Evolutionary conservation across 2,113 vertebrate species (phyloP).

Genomic region (Cyrtonyx montezumae): DNA sequence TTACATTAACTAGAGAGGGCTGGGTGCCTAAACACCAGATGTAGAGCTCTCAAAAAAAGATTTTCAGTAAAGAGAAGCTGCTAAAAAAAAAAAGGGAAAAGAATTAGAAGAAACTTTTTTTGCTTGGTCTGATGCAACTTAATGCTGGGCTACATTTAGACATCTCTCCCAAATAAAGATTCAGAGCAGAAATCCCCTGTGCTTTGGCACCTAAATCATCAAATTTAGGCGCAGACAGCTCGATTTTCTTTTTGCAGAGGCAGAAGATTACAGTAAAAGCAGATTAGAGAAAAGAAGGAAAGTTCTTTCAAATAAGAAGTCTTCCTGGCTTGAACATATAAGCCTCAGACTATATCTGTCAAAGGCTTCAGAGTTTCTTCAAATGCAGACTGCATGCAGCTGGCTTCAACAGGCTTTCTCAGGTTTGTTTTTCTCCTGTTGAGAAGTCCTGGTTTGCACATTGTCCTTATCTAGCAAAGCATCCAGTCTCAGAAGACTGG

Average conservation of each 20-base stretch:
- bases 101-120: background rate
- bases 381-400: background rate
- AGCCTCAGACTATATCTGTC: background rate
- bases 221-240: background rate
- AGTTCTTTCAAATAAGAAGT: background rate
- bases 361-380: background rate
- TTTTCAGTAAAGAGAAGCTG: background rate
- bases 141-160: background rate
- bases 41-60: background rate
- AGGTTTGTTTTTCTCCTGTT: background rate
- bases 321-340: background rate
- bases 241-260: background rate
- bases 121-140: background rate
- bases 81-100: background rate
- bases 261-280: background rate
- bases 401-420: background rate
- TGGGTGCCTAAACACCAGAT: accelerated
- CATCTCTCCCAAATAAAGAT: background rate
- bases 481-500: accelerated
- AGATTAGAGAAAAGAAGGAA: background rate
- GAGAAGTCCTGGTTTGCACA: background rate
- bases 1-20: too few species aligned
- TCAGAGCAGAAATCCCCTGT: background rate
- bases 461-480: accelerated
- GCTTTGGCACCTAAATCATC: accelerated